Evolutionary conservation across 2,113 vertebrate genomes (phyloP).

Genomic region (Cynopterus brachyotis): DNA sequence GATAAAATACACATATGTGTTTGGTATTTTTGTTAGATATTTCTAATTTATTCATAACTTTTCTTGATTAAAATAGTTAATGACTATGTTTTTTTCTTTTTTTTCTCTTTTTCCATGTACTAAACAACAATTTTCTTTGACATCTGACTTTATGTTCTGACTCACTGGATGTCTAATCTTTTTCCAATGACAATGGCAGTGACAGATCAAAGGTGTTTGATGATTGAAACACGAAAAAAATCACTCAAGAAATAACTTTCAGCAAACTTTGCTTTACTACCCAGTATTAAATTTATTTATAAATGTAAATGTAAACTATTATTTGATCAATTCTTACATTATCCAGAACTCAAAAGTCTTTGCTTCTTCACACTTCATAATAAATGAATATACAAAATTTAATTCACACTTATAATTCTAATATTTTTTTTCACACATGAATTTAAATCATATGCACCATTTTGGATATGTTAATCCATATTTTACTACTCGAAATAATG

Average conservation of each 20-base stretch:
- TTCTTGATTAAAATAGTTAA: not conserved
- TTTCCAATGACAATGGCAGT: not conserved
- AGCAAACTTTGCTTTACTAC: not conserved
- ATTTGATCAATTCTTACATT: not conserved
- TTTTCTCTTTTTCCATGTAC: not conserved
- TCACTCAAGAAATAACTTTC: not conserved
- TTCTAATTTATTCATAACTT: conserved; percentile 20
- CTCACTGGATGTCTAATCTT: not conserved
- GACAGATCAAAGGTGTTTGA: not conserved
- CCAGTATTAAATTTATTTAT: not conserved
- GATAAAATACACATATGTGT: not conserved
- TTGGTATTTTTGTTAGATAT: not conserved
- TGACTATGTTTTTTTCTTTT: not conserved
- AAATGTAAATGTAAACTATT: not conserved
- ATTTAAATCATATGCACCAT: not conserved
- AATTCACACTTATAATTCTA: not conserved
- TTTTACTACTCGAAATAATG: not conserved
- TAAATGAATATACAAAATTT: not conserved
- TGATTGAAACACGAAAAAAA: not conserved
- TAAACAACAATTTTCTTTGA: not conserved
- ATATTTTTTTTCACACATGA: not conserved
- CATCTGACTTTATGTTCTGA: not conserved
- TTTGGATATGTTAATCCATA: not conserved
- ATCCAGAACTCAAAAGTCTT: not conserved
- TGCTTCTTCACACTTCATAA: not conserved